These are phyloP conservation scores for Acanthiza pusilla DNA, from an alignment of 2,797 vertebrate species.

Conservation along the genomic window DNA sequence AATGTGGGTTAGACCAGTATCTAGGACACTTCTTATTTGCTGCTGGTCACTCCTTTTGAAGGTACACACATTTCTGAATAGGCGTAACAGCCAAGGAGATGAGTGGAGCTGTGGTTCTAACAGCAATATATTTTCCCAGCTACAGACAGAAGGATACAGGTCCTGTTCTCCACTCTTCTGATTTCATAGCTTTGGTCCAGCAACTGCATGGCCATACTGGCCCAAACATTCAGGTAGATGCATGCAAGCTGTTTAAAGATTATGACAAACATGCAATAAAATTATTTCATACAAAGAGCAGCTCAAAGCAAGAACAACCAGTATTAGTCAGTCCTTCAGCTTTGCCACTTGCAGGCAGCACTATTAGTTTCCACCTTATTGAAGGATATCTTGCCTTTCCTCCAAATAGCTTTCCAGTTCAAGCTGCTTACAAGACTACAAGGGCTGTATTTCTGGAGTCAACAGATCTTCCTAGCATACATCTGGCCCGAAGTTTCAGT, in stretches of 20 bases:
- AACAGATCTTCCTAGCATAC: background rate
- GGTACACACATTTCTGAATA: accelerated
- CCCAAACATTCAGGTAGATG: background rate
- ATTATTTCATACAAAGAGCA: background rate
- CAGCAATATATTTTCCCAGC: background rate
- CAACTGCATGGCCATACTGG: background rate
- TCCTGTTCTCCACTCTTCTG: background rate
- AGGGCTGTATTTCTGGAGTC: background rate
- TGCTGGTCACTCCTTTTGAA: background rate
- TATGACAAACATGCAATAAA: background rate
- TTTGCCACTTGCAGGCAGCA: background rate
- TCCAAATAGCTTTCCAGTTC: background rate
- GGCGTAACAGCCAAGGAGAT: background rate
- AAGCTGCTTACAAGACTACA: background rate
- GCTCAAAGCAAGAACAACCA: background rate
- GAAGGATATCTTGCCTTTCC: background rate
- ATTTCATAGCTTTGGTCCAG: background rate
- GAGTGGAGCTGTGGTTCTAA: background rate
- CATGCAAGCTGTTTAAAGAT: background rate
- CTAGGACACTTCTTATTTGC: background rate
- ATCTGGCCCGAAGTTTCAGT: background rate
- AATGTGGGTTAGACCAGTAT: background rate
- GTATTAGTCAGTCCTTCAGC: background rate
- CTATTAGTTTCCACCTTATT: background rate
- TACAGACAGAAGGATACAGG: background rate